Evolutionary conservation across 2,797 vertebrate genomes (phyloP), one percentile per base, ranked within the genome.

Genomic region (Phrynocephalus guinanensis): DNA sequence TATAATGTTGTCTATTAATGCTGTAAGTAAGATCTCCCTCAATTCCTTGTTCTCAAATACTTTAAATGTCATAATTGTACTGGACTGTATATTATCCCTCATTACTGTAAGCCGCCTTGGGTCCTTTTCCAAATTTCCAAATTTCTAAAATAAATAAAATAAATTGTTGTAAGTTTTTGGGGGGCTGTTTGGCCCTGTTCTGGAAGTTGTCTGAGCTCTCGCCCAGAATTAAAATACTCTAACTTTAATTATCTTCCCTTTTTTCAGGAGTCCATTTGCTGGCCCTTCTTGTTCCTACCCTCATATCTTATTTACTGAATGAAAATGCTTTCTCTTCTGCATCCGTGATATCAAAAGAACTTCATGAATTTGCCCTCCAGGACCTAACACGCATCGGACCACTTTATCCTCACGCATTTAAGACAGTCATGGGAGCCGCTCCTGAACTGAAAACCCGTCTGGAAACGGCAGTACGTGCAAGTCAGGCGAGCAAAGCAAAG

Each of bases 311-410:
- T 92, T 97, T 99, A 92, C 95, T 99, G 96, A 98, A 99, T 93
- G 98, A 98, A 94, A 98, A 98, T 28, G 97, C 98, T 89, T 98
- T 98, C 95, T 97, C 97, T 87, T 98, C 98, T 28, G 98, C 98
- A 16, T 92, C 97, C 63, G 91, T 97, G 67, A 92, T 96, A 93
- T 99, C 98, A 87, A 98, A 97, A 94, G 97, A 97, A 89, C 98
- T 99, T 88, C 99, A 99, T 0, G 98, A 99, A 87, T 99, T 99
- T 94, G 98, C 99, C 71, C 98, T 99, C 86, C 99, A 99, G 95
- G 98, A 99, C 94, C 96, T 99, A 90, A 99, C 99, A 98, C 98
- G 97, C 77, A 99, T 99, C 83, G 99, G 99, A 38, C 99, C 99
- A 28, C 97, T 99, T 83, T 99, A 99, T 91, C 99, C 99, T 67